Percentiles rank a stretch among this genome's conserved stretches.
Evolutionary conservation across 2,797 vertebrate genomes (phyloP).

Genomic region (Myotis pilosus): DNA sequence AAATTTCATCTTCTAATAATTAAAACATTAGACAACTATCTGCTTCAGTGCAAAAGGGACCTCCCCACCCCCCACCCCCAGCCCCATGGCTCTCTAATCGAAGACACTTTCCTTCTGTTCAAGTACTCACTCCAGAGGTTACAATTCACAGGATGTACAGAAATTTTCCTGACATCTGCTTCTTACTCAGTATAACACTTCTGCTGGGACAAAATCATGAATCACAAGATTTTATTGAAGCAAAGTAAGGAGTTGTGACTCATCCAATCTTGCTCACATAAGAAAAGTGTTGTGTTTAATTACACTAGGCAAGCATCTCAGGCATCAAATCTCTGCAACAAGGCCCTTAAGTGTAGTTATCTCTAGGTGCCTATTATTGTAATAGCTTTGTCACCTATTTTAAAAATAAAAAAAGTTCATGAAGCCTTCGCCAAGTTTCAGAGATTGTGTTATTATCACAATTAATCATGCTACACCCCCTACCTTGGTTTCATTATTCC

Average conservation of each 20-base stretch:
- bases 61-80: no score
- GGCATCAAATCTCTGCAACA: background rate
- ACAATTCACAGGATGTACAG: background rate
- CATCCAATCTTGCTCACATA: background rate
- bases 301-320: background rate
- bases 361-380: background rate
- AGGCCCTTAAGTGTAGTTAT: background rate
- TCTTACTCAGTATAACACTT: slow-evolving; percentile 16
- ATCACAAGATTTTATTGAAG: background rate
- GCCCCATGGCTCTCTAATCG: background rate
- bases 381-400: background rate
- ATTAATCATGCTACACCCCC: background rate
- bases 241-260: background rate
- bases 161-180: slow-evolving; percentile 15
- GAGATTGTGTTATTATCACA: background rate
- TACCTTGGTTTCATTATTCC: background rate
- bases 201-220: background rate
- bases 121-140: background rate
- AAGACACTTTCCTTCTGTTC: slow-evolving; percentile 22
- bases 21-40: background rate
- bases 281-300: background rate
- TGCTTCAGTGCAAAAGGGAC: background rate
- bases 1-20: background rate
- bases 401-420: background rate
- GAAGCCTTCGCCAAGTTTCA: background rate